Evolutionary conservation across 2,888 invertebrate species (phyloP).

Genomic region (Cryptophagus acutangulus): DNA sequence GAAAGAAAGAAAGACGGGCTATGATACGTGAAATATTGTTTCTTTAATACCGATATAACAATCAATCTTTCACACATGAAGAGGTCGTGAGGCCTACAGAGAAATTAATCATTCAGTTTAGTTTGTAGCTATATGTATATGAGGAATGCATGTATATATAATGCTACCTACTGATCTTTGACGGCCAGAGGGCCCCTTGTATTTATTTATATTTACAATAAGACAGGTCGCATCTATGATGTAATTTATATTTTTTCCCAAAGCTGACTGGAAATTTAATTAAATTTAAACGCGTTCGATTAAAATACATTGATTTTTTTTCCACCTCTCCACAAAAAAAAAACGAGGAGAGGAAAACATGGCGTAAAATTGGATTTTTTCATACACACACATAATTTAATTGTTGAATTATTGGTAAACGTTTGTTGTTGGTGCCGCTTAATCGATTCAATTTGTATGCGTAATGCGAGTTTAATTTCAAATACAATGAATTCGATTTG

Average conservation of each 20-base stretch:
- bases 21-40: conserved; percentile 33
- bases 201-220: not conserved
- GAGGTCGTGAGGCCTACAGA: conserved; percentile 34
- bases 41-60: conserved; percentile 32
- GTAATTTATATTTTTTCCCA: conserved; percentile 19
- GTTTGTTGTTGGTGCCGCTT: conserved; percentile 4
- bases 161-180: conserved; percentile 17
- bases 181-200: too few species aligned
- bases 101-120: conserved; percentile 36
- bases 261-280: conserved; percentile 20
- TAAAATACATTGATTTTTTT: too few species aligned
- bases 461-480: conserved; percentile 32
- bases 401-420: conserved; percentile 3
- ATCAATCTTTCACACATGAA: conserved; percentile 41
- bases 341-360: too few species aligned
- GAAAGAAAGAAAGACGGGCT: conserved; percentile 16
- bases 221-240: conserved; percentile 17
- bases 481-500: conserved; percentile 28
- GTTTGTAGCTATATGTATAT: conserved; percentile 17
- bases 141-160: too few species aligned
- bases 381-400: too few species aligned
- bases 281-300: conserved; percentile 17
- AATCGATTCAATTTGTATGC: conserved; percentile 10
- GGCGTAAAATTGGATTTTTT: too few species aligned
- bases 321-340: too few species aligned